A percentile compares a stretch with the other conserved stretches of the same genome.
Conservation (phyloP, 2,888 invertebrate species). For the Chrysolina oricalcia region DNA sequence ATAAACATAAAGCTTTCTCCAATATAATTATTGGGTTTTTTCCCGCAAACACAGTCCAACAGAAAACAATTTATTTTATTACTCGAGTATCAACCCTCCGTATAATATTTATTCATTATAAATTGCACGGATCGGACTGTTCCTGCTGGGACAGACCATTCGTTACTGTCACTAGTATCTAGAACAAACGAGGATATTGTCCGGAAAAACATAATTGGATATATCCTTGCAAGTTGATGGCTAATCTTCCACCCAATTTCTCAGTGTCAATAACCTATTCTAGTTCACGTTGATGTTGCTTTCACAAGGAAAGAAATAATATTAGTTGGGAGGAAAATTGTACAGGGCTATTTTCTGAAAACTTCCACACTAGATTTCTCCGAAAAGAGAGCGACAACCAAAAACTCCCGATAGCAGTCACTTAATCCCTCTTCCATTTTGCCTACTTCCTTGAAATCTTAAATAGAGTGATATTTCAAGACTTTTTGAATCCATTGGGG, state of each 20-base stretch:
- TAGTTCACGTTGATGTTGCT: background rate
- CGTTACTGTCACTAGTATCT: constrained; percentile 3
- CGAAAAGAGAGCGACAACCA: no score
- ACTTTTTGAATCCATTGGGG: no score
- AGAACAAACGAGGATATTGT: background rate
- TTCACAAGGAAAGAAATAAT: no score
- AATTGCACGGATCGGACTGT: background rate
- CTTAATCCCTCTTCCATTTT: no score
- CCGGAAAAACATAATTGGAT: background rate
- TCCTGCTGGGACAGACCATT: background rate
- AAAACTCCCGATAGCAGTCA: no score
- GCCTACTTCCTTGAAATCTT: no score
- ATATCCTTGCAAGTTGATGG: constrained; percentile 1
- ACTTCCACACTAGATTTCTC: no score
- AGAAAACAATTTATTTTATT: background rate
- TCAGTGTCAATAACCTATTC: background rate
- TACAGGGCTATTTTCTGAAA: no score
- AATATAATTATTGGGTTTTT: no score
- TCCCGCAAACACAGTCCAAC: background rate
- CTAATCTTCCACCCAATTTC: background rate
- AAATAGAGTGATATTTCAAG: no score
- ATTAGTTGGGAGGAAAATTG: no score
- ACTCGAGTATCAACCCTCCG: background rate
- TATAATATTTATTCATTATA: constrained; percentile 2
- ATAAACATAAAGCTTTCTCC: no score